These are phyloP conservation scores for Trissolcus japonicus DNA, from an alignment of 2,888 invertebrate species.

Conservation along the genomic window DNA sequence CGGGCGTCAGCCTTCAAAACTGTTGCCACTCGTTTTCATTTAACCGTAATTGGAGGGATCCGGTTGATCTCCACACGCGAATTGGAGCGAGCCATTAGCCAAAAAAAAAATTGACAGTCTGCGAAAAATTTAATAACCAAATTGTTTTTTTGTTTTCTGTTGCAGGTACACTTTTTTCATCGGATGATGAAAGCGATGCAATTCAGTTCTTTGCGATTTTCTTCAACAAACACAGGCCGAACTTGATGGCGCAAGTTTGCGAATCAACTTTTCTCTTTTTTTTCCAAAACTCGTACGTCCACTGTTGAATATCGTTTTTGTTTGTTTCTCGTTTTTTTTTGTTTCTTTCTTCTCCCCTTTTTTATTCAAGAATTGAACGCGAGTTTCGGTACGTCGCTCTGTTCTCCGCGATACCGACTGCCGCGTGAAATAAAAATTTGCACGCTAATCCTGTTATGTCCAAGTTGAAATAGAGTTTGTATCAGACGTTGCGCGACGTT, in stretches of 20 bases:
- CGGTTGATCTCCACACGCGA: conserved; percentile 15
- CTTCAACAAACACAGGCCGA: conserved; percentile 4
- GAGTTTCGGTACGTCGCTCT: conserved; percentile 50
- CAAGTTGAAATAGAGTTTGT: conserved; percentile 56
- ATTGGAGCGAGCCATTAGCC: too few species aligned
- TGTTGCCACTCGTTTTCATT: conserved; percentile 50
- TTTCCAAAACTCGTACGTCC: conserved; percentile 33
- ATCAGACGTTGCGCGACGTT: conserved; percentile 46
- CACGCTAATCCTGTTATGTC: conserved; percentile 51
- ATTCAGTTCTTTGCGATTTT: conserved; percentile 9
- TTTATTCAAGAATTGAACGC: conserved; percentile 34
- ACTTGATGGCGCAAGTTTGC: conserved; percentile 17
- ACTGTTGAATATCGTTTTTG: conserved; percentile 6
- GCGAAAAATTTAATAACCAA: too few species aligned
- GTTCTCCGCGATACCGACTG: conserved; percentile 26
- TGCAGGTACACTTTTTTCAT: conserved; percentile 21
- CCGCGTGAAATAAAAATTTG: conserved; percentile 51
- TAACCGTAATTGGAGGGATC: conserved; percentile 26
- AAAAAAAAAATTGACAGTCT: too few species aligned
- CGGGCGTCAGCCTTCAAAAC: conserved; percentile 56
- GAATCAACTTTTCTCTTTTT: conserved; percentile 1
- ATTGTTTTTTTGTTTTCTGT: conserved; percentile 16
- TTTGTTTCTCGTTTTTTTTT: conserved; percentile 17
- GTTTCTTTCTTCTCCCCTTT: conserved; percentile 13
- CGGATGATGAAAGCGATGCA: conserved; percentile 12